phyloP scores from a whole-genome alignment of 2,888 invertebrate species.

The Spialia ferax region DNA sequence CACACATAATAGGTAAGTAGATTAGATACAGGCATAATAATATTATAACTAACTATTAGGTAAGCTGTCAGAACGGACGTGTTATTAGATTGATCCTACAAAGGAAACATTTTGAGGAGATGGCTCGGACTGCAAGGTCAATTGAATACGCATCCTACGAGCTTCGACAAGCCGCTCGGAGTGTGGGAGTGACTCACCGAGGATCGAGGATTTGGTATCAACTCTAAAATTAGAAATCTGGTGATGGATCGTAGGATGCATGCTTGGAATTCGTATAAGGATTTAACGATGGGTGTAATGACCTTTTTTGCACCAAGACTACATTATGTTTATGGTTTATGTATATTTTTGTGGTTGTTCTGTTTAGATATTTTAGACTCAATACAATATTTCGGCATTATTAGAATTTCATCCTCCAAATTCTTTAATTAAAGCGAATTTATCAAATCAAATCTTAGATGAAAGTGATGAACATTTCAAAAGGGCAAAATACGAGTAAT shows the following conservation, averaged over 20 bases:
- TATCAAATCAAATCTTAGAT: too few relatives aligned
- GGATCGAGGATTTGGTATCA: conserved; percentile 46
- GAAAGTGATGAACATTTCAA: too few relatives aligned
- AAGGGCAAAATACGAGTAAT: too few relatives aligned
- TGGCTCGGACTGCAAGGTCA: conserved; percentile 72
- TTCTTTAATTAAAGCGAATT: too few relatives aligned
- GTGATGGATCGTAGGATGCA: conserved; percentile 6
- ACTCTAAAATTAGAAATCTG: conserved; percentile 35
- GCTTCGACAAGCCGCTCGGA: conserved; percentile 47
- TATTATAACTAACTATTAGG: neutral
- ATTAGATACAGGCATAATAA: neutral
- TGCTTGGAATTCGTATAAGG: conserved; percentile 29
- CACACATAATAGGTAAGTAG: neutral
- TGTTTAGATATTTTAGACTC: too few relatives aligned
- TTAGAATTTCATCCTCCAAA: too few relatives aligned
- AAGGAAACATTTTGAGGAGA: conserved; percentile 75
- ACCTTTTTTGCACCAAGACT: conserved; percentile 17
- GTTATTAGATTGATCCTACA: conserved; percentile 77
- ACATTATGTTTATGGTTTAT: neutral
- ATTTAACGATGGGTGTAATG: conserved; percentile 31
- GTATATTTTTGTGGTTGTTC: too few relatives aligned
- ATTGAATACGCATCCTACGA: conserved; percentile 49
- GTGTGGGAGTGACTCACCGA: conserved; percentile 54
- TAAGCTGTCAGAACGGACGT: conserved; percentile 51
- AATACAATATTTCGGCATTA: too few relatives aligned